Conservation (phyloP, 64 coral and sea anemone species). For the Astreopora myriophthalma region DNA sequence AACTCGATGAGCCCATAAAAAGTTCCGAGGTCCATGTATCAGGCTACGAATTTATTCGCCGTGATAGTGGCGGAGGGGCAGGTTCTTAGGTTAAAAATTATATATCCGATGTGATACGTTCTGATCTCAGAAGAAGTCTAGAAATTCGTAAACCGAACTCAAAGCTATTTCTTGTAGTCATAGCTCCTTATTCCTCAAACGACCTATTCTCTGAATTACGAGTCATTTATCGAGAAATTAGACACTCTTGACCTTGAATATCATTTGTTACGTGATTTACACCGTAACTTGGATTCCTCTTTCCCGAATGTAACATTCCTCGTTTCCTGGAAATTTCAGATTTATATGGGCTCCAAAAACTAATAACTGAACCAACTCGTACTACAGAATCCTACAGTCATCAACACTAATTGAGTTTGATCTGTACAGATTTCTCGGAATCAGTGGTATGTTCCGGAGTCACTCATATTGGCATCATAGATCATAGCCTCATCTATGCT, state of each 20-base stretch:
- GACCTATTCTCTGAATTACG: neutral
- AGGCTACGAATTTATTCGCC: no score
- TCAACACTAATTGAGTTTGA: no score
- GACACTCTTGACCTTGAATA: constrained; percentile 25
- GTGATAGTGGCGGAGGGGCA: no score
- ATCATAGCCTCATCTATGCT: neutral
- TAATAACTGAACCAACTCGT: neutral
- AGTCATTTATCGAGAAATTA: constrained; percentile 41
- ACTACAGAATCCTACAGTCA: neutral
- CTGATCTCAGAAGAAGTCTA: neutral
- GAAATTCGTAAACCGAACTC: neutral
- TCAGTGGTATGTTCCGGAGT: neutral
- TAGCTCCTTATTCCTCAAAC: constrained; percentile 26
- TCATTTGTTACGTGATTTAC: constrained; percentile 32
- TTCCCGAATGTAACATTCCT: neutral
- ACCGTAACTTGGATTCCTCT: constrained; percentile 32
- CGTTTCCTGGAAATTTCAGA: no score
- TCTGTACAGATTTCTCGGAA: neutral
- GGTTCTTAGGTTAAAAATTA: no score
- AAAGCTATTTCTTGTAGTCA: constrained; percentile 51
- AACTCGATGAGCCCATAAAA: no score
- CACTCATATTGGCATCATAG: neutral
- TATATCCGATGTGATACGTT: neutral
- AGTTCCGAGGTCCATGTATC: no score
- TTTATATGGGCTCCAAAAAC: neutral